A percentile compares a stretch with the other conserved stretches of the same genome.
Conservation (phyloP, 2,888 invertebrate genomes). For the Muschampia plurimacula region DNA sequence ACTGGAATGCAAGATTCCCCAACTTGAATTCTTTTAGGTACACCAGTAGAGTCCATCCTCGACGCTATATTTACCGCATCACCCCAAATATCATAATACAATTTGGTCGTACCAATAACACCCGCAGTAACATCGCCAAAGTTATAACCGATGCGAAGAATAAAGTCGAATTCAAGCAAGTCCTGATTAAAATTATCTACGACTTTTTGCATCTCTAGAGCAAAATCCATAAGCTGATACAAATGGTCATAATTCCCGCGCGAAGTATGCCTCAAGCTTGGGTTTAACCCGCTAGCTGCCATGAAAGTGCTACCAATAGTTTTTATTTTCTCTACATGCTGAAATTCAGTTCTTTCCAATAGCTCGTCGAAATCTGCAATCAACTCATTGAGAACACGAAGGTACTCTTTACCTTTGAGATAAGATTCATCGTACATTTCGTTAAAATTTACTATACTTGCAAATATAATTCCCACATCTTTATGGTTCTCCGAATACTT, state of each 20-base stretch:
- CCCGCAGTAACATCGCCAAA: slow-evolving; percentile 98
- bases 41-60: slow-evolving; percentile 98
- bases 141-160: slow-evolving; percentile 95
- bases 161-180: slow-evolving; percentile 95
- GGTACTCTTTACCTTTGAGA: slow-evolving; percentile 96
- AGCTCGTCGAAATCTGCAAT: slow-evolving; percentile 98
- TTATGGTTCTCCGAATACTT: slow-evolving; percentile 98
- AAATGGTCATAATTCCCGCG: slow-evolving; percentile 91
- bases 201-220: slow-evolving; percentile 95
- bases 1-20: slow-evolving; percentile 91
- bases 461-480: slow-evolving; percentile 97
- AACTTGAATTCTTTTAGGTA: slow-evolving; percentile 93
- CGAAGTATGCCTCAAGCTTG: slow-evolving; percentile 89
- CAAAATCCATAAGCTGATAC: slow-evolving; percentile 96
- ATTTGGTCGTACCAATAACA: slow-evolving; percentile 97
- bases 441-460: slow-evolving; percentile 98
- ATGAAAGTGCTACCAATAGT: slow-evolving; percentile 98
- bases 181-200: slow-evolving; percentile 95
- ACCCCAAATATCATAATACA: slow-evolving; percentile 99
- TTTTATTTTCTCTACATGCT: slow-evolving; percentile 98
- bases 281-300: slow-evolving; percentile 98
- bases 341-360: slow-evolving; percentile 92
- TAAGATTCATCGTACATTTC: slow-evolving; percentile 99
- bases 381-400: slow-evolving; percentile 97
- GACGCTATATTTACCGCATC: slow-evolving; percentile 99